phyloP scores from a whole-genome alignment of 2,113 vertebrate species.

The Bubo scandiacus region DNA sequence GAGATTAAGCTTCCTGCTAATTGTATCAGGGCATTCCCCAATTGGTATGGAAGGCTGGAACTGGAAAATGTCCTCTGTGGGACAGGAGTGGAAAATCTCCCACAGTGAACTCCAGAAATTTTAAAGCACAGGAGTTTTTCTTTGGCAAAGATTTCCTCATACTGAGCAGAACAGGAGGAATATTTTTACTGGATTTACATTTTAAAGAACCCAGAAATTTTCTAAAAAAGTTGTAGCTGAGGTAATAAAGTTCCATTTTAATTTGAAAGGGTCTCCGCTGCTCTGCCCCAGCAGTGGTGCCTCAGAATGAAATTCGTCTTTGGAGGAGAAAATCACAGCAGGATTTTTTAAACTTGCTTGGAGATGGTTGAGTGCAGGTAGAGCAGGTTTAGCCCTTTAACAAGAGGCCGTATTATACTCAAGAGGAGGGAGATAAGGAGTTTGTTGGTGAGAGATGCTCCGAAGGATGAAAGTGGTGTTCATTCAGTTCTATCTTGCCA shows the following conservation, averaged over 20 bases:
- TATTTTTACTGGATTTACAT: not conserved
- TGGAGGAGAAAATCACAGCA: not conserved
- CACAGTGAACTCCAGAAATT: not conserved
- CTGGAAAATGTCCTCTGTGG: not conserved
- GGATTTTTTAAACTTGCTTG: not conserved
- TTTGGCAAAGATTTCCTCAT: not conserved
- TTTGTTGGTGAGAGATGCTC: not conserved
- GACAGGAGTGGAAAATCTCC: not conserved
- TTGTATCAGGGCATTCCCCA: not conserved
- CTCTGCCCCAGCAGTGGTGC: not conserved
- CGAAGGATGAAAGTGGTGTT: not conserved
- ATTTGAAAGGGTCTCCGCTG: not conserved
- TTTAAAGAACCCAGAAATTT: not conserved
- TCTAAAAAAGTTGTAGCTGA: not conserved
- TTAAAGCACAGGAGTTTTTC: not conserved
- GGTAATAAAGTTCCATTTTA: not conserved
- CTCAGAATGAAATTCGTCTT: not conserved
- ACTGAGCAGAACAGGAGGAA: not conserved
- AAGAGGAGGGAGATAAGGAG: not conserved
- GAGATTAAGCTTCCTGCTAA: not conserved
- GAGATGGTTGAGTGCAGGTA: not conserved
- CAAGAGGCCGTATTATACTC: not conserved
- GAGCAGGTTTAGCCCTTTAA: not conserved
- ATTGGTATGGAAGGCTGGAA: fast-evolving
- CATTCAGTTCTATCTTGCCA: not conserved